Percentiles rank a stretch among this genome's conserved stretches.
Evolutionary conservation across 2,113 vertebrate genomes (phyloP).

Genomic region (Craseonycteris thonglongyai): DNA sequence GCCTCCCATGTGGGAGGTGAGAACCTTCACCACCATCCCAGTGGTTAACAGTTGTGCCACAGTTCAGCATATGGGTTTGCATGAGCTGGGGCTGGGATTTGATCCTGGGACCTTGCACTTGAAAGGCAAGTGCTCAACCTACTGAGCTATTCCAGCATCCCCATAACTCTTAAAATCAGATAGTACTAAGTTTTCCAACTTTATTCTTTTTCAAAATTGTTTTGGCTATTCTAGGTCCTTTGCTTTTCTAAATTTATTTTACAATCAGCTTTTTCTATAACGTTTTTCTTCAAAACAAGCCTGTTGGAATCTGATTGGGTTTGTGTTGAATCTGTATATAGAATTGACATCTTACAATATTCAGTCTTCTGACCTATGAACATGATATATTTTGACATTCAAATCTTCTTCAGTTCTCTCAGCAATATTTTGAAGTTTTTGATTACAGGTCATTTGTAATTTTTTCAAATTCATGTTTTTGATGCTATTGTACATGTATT

Average conservation of each 20-base stretch:
- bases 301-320: neutral
- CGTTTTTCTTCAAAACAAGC: neutral
- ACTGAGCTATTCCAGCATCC: no score
- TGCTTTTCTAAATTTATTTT: neutral
- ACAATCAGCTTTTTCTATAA: neutral
- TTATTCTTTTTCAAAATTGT: neutral
- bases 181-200: neutral
- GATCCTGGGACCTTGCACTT: no score
- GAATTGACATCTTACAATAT: neutral
- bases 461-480: neutral
- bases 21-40: no score
- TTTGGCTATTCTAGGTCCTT: neutral
- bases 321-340: neutral
- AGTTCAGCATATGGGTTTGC: no score
- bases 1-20: no score
- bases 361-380: neutral
- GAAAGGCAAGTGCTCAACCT: no score
- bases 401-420: neutral
- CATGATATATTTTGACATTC: neutral
- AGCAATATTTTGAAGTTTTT: neutral
- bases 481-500: neutral
- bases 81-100: no score
- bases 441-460: neutral
- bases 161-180: neutral
- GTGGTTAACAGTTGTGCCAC: no score